Conservation (phyloP, 2,797 vertebrate genomes). For the Pseudomugil tenellus region DNA sequence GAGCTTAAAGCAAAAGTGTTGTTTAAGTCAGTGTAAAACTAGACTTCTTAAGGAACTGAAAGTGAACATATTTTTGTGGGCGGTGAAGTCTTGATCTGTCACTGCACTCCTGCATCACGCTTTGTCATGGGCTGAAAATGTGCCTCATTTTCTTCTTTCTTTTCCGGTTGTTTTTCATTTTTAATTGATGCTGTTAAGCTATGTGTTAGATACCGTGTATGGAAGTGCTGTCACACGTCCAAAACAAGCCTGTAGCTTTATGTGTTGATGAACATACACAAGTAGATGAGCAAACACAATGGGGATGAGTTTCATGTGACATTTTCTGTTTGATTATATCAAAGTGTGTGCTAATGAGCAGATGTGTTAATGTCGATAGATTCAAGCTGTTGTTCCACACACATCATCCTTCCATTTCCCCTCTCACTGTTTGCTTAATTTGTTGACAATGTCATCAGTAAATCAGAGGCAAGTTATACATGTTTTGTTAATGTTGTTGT, state of each 20-base stretch:
- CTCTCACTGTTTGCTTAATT: no score
- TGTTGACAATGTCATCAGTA: no score
- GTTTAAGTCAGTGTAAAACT: slow-evolving; percentile 12
- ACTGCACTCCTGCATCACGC: neutral
- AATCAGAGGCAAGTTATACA: no score
- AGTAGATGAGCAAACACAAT: no score
- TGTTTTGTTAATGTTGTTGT: no score
- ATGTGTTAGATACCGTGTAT: neutral
- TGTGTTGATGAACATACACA: no score
- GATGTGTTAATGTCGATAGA: slow-evolving; percentile 9
- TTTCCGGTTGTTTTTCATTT: no score
- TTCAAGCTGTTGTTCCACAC: no score
- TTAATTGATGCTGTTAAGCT: neutral
- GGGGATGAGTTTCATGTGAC: neutral
- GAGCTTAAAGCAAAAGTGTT: neutral
- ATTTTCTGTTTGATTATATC: slow-evolving; percentile 23
- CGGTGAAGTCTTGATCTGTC: neutral
- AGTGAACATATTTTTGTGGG: neutral
- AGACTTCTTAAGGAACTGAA: neutral
- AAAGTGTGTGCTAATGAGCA: slow-evolving; percentile 19
- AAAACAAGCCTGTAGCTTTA: neutral
- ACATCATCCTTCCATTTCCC: no score
- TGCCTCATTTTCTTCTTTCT: no score
- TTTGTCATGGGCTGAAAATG: no score
- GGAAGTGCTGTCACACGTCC: neutral